Conservation (phyloP, 1,140 invertebrate species). For the Tachypleus tridentatus region DNA sequence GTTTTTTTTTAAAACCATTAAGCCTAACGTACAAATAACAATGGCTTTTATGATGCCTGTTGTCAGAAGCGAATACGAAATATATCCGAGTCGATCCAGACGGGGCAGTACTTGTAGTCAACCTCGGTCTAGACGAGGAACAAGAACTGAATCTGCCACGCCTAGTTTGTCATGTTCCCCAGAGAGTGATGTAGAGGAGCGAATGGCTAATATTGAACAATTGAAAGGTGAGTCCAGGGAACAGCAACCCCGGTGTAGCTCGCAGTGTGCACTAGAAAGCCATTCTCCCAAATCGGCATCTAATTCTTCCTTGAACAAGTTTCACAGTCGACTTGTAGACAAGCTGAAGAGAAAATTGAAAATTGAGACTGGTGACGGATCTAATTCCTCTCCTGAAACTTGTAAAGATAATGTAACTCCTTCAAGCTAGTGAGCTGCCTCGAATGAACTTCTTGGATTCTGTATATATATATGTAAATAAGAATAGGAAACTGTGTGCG, state of each 20-base stretch:
- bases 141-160: constrained; percentile 15
- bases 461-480: no score
- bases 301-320: constrained; percentile 59
- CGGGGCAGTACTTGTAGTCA: constrained; percentile 9
- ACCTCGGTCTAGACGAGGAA: constrained; percentile 8
- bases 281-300: constrained; percentile 45
- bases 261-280: constrained; percentile 37
- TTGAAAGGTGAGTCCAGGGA: constrained; percentile 55
- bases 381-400: no score
- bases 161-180: constrained; percentile 21
- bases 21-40: not conserved
- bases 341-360: constrained; percentile 50
- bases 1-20: no score
- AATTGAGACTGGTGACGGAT: not conserved
- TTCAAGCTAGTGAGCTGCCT: no score
- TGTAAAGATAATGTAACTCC: no score
- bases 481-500: no score
- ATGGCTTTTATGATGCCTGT: constrained; percentile 93
- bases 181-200: constrained; percentile 22
- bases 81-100: constrained; percentile 44
- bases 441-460: no score
- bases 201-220: constrained; percentile 16
- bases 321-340: constrained; percentile 68
- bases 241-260: constrained; percentile 55
- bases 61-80: constrained; percentile 82